phyloP scores from a whole-genome alignment of 2,797 vertebrate genomes.

The Macrochelys suwanniensis region DNA sequence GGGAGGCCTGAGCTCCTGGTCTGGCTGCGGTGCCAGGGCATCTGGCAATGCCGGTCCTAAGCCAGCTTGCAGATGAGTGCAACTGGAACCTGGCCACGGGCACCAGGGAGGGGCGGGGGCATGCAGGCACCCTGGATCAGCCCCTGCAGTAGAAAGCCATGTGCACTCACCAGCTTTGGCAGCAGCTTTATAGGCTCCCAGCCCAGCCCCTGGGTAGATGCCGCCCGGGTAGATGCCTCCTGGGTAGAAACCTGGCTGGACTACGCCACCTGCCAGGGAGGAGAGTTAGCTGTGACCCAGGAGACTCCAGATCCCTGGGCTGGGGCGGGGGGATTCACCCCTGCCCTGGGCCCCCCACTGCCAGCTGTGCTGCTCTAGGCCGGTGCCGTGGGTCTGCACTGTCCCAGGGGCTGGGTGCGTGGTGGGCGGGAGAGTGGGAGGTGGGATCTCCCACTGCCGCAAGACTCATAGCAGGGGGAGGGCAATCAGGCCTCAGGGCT shows the following conservation, averaged over 20 bases:
- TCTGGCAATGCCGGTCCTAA: accelerated
- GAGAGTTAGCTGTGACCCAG: not conserved
- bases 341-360: not conserved
- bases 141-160: accelerated
- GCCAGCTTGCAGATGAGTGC: not conserved
- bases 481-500: not conserved
- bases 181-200: conserved; percentile 79
- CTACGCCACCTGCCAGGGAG: conserved; percentile 49
- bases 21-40: not conserved
- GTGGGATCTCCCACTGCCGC: not conserved
- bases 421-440: accelerated
- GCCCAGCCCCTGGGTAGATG: conserved; percentile 56
- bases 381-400: not conserved
- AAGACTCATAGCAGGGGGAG: accelerated
- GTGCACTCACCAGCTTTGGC: conserved; percentile 81
- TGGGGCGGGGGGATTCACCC: not conserved
- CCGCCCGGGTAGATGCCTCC: conserved; percentile 50
- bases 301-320: not conserved
- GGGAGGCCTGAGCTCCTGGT: not conserved
- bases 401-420: not conserved
- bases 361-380: not conserved
- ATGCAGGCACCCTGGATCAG: accelerated
- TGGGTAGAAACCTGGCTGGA: conserved; percentile 52
- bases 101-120: not conserved
- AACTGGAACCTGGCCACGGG: not conserved